phyloP scores from a whole-genome alignment of 2,113 vertebrate genomes.

The Seriola quinqueradiata region DNA sequence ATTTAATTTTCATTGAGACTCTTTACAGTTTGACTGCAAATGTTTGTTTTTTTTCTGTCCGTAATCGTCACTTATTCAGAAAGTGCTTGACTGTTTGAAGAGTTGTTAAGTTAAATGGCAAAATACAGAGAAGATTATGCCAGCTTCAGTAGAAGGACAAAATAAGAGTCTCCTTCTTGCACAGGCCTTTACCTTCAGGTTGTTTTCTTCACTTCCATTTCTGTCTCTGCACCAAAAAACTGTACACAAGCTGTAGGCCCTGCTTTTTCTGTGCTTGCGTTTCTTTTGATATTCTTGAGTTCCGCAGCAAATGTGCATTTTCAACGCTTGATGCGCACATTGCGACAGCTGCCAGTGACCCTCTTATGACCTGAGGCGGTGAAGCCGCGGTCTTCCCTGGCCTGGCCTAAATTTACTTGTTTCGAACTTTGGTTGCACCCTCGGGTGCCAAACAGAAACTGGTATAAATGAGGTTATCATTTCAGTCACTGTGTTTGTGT shows the following conservation, averaged over 20 bases:
- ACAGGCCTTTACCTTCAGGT: background rate
- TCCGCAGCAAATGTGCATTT: constrained; percentile 61
- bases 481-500: constrained; percentile 49
- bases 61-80: constrained; percentile 1
- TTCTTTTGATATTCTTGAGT: constrained; percentile 31
- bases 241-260: background rate
- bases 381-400: constrained; percentile 51
- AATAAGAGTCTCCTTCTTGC: constrained; percentile 4
- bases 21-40: background rate
- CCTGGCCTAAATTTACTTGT: constrained; percentile 68
- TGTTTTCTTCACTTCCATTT: constrained; percentile 33
- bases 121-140: background rate
- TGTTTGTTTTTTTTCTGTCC: background rate
- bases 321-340: constrained; percentile 33
- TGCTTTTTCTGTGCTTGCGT: constrained; percentile 5
- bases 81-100: constrained; percentile 5
- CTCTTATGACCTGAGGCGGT: constrained; percentile 25
- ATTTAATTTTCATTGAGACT: constrained; percentile 11
- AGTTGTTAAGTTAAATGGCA: constrained; percentile 7
- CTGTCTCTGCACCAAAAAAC: constrained; percentile 31
- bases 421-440: constrained; percentile 50
- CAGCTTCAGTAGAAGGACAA: constrained; percentile 13
- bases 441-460: constrained; percentile 41
- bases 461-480: constrained; percentile 65
- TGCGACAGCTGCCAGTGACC: constrained; percentile 50